Percentiles rank a stretch among this genome's conserved stretches.
These are phyloP conservation scores for Paralichthys olivaceus DNA, from an alignment of 2,113 vertebrate species.

Conservation along the genomic window DNA sequence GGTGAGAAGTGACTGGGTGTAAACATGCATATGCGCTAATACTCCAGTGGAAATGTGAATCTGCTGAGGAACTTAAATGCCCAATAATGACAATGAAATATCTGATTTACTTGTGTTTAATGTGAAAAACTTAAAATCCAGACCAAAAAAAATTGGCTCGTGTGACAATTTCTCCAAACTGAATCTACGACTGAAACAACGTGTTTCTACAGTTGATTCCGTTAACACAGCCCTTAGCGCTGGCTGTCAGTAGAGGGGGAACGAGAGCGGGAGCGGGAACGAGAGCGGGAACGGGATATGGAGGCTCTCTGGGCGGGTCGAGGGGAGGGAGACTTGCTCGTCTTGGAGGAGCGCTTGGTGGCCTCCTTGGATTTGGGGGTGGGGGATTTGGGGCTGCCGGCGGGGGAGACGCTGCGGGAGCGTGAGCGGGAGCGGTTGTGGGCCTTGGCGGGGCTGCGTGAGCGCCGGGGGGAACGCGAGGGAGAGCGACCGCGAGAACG, in stretches of 20 bases:
- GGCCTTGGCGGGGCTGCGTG: constrained; percentile 87
- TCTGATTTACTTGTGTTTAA: not conserved
- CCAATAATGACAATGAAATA: not conserved
- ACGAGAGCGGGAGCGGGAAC: constrained; percentile 84
- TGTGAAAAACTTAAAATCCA: not conserved
- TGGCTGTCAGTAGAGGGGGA: constrained; percentile 90
- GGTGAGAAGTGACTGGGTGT: not conserved
- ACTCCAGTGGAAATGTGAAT: not conserved
- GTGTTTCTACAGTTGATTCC: constrained; percentile 5
- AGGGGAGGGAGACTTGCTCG: constrained; percentile 83
- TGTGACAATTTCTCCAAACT: constrained; percentile 7
- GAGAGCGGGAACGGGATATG: constrained; percentile 71
- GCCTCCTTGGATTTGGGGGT: constrained; percentile 87
- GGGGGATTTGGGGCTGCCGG: constrained; percentile 83
- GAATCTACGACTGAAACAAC: constrained; percentile 16
- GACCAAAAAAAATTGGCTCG: not conserved
- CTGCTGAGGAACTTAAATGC: not conserved
- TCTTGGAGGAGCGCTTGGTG: constrained; percentile 87
- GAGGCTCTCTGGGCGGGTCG: constrained; percentile 70
- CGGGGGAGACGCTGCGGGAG: constrained; percentile 85
- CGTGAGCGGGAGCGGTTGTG: constrained; percentile 84
- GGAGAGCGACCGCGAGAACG: constrained; percentile 89
- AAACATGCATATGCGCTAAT: not conserved
- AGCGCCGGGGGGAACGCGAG: constrained; percentile 90
- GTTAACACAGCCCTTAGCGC: constrained; percentile 78